Evolutionary conservation across 1,140 invertebrate genomes (phyloP), one percentile per base, ranked within the genome.

Genomic region (Pogonomyrmex barbatus): DNA sequence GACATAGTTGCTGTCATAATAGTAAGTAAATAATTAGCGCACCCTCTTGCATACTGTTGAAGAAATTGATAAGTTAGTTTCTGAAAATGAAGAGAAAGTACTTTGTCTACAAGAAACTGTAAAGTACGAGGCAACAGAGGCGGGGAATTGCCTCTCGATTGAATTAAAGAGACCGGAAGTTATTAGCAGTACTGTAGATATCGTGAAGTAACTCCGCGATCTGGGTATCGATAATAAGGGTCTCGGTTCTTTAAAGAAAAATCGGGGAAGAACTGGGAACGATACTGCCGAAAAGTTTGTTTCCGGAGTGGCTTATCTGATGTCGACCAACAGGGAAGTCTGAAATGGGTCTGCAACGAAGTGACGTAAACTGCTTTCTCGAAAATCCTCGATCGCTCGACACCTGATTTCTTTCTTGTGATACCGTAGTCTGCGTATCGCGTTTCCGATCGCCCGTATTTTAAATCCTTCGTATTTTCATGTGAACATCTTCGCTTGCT

Each of bases 221-320:
- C 79, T 62, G 47, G 45, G 39, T 52, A 45, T 78, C 78, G 88
- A 90, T 90, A 89, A 50, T 76, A 84, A 65, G 75, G 52, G 65
- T 77, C 77, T 83, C 33, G 36, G 70, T 56, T 70, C 33, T 56
- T 77, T 79, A 70, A 81, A 89, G 77, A 83, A 87, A 88, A 89
- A 75, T 30, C 56, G 73, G 39, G 24, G 71, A 75, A 42, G 63
- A 86, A 60, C 17, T 24, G 56, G 71, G 70, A 85, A 85, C 88
- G 89, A 91, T 91, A 91, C 88, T 88, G 83, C 77, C 88, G 88
- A 91, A 91, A 91, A 91, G 86, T 91, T 91, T 91, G 90, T 91
- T 89, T 91, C 84, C 71, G 83, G 85, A 86, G 86, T 87, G 86
- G 88, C 88, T 91, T 91, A 91, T 91, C 90, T 85, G 90, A 91